Conservation (phyloP, 2,888 invertebrate genomes). For the Harmothoe impar region DNA sequence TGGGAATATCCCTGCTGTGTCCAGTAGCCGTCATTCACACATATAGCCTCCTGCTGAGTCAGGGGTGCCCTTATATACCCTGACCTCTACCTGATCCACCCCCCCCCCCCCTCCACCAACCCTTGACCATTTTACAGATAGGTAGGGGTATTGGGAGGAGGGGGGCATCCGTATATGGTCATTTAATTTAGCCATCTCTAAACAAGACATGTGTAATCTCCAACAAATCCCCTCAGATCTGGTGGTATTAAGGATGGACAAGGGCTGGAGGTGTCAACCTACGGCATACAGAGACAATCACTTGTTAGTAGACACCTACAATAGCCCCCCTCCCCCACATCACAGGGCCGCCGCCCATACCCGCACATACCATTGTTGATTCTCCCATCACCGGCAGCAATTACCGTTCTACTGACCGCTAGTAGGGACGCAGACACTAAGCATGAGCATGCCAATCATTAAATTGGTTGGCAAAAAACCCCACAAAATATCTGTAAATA, state of each 20-base stretch:
- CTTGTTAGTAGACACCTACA: neutral
- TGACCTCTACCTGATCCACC: neutral
- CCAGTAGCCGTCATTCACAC: no score
- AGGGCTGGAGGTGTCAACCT: neutral
- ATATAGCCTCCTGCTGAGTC: neutral
- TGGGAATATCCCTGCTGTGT: no score
- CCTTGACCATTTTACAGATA: no score
- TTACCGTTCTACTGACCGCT: no score
- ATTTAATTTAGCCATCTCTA: neutral
- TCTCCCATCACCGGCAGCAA: no score
- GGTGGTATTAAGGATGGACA: neutral
- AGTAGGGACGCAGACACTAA: no score
- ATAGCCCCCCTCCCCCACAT: neutral
- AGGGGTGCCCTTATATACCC: slow-evolving; percentile 18
- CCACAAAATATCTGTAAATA: no score
- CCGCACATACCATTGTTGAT: no score
- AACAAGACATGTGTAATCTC: neutral
- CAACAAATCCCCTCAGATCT: neutral
- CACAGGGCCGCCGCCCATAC: neutral
- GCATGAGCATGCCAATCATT: no score
- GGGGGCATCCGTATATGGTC: neutral
- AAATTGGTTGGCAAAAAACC: no score
- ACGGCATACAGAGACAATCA: neutral
- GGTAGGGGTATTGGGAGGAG: no score
- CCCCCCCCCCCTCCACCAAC: neutral